Base-by-base conservation (phyloP, 2,797 vertebrate genomes). In the Melanogrammus aeglefinus region DNA sequence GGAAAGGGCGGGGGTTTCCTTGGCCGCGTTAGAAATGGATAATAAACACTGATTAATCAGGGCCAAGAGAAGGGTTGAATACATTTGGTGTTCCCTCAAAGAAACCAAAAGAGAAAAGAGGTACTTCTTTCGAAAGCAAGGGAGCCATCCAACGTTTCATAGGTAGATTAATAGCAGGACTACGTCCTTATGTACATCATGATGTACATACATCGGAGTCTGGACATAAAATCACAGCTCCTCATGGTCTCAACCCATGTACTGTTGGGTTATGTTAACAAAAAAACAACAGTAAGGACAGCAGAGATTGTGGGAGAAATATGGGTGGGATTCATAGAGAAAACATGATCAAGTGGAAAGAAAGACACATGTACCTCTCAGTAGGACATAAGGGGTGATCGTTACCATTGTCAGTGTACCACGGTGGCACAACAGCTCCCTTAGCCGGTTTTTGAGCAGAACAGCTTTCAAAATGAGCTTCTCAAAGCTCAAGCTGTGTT, bases 1-100 rank as follows among this genome's bases (percentile, higher is more conserved):
- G 57, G 82, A 86, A 84, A 74, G 72, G 72, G 80, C 44, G 29
- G 66, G 73, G 66, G 21, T 24, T 72, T 82, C 79, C 79, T 88
- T 63, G 21, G 84, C 89, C 90, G 88, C 90, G 44, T 78, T 71
- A 78, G 80, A 74, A 1, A 33, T 83, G 80, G 16, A 73, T 79
- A 36, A 80, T 36, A 73, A 44, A 57, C 78, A 77, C 12, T 6
- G 72, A 74, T 78, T 75, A 75, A 74, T 75, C 77, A 63, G 77
- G 35, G 75, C 71, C 57, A n/a, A 9, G 57, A 66, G 57, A 24
- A 24, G 57, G 57, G 57, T 66, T 27, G 27, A 66, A 66, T 10
- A 66, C 57, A 66, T 27, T 27, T 3, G 57, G 57, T 66, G n/a
- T 27, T n/a, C 51, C 51, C 18, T 57, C 18, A 8, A n/a, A 66